A percentile compares a stretch with the other conserved stretches of the same genome.
These are phyloP conservation scores for Sula dactylatra DNA, from an alignment of 2,113 vertebrate species.

Conservation along the genomic window DNA sequence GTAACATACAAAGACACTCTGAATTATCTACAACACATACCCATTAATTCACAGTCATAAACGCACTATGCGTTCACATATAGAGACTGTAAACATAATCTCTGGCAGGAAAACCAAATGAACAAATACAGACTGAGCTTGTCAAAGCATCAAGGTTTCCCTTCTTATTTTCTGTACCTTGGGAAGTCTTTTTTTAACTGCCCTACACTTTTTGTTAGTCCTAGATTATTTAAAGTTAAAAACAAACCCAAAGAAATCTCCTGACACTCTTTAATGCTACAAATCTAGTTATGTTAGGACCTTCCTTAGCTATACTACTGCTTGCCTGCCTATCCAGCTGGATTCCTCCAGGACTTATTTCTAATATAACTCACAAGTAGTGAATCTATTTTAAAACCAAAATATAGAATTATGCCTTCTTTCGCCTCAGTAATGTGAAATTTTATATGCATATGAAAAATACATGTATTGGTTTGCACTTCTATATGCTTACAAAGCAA, in stretches of 20 bases:
- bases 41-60: not conserved
- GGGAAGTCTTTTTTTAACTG: not conserved
- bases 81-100: not conserved
- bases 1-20: not conserved
- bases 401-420: not conserved
- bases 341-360: not conserved
- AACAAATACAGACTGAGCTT: not conserved
- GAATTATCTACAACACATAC: not conserved
- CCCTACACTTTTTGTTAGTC: not conserved
- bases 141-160: not conserved
- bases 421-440: not conserved
- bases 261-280: not conserved
- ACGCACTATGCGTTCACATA: not conserved
- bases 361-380: not conserved
- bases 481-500: not conserved
- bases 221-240: not conserved
- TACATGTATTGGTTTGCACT: not conserved
- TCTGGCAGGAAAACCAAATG: not conserved
- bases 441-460: not conserved
- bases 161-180: not conserved
- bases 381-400: not conserved
- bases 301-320: not conserved
- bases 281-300: not conserved
- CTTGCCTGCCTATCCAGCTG: not conserved
- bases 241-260: not conserved